A percentile compares a stretch with the other conserved stretches of the same genome.
These are phyloP conservation scores for Mylabris sibirica DNA, from an alignment of 2,888 invertebrate species.

Conservation along the genomic window DNA sequence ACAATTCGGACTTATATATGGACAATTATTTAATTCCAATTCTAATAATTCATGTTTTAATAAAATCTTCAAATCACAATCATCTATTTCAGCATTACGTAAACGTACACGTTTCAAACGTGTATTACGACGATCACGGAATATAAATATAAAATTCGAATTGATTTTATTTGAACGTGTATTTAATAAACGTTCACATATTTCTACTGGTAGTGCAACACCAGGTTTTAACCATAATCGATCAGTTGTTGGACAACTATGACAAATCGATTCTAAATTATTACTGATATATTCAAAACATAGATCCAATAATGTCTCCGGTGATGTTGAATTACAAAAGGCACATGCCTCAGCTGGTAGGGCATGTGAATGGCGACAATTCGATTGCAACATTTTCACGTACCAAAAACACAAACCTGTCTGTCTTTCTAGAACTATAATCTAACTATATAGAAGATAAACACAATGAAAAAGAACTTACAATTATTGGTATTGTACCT, in stretches of 20 bases:
- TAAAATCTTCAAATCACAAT: constrained; percentile 74
- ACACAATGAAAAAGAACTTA: not conserved
- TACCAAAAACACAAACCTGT: constrained; percentile 15
- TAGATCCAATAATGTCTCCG: constrained; percentile 70
- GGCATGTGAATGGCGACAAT: constrained; percentile 58
- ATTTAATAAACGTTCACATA: constrained; percentile 74
- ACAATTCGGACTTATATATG: constrained; percentile 69
- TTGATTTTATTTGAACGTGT: constrained; percentile 67
- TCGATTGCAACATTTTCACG: constrained; percentile 53
- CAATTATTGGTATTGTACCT: not conserved
- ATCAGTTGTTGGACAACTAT: constrained; percentile 49
- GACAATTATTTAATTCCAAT: constrained; percentile 79
- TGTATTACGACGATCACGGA: constrained; percentile 72
- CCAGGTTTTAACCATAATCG: constrained; percentile 68
- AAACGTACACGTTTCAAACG: constrained; percentile 74
- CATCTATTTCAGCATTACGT: constrained; percentile 75
- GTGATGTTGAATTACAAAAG: constrained; percentile 59
- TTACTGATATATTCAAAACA: constrained; percentile 70
- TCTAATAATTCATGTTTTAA: constrained; percentile 77
- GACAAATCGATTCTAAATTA: constrained; percentile 70
- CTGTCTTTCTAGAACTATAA: not conserved
- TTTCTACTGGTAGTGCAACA: constrained; percentile 72
- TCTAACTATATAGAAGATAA: not conserved
- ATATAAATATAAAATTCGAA: constrained; percentile 75
- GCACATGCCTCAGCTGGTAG: constrained; percentile 58